Base-by-base conservation (phyloP, 2,888 invertebrate species). In the Bedellia somnulentella region DNA sequence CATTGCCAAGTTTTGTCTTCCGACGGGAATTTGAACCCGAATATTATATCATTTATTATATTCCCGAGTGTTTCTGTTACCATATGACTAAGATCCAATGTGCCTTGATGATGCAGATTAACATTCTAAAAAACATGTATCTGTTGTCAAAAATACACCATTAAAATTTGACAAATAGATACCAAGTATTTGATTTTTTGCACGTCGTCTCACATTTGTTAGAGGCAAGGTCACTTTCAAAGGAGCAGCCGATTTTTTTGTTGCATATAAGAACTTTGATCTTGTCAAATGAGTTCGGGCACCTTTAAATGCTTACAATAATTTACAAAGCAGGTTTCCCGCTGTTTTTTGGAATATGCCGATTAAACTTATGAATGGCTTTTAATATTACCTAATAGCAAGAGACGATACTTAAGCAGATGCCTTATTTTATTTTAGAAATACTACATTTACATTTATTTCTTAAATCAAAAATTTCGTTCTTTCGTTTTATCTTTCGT, bases 1-100 rank as follows among this genome's bases (percentile, higher is more conserved):
- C 88, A 88, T 32, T 66, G 68, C 90, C 93, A 93, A 4, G 82
- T 82, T 46, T 79, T 71, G 49, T 92, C 87, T 33, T 86, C 71
- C 29, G 80, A 73, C 2, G 77, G 62, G 57, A 82, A 93, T 40
- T 80, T 80, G 44, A 79, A 79, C 0, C 93, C 93, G 47, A 91
- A 89, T 11, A 92, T 85, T 26, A 93, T 62, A 39, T 81, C 79
- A 48, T 89, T 88, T 33, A 93, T 78, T 12, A 87, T 73, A 45
- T 89, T 89, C 13, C 92, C 93, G 36, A 93, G 47, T 16, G 81
- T 81, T 50, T 91, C 86, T n/a, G 81, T 68, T 5, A 87, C 50
- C 42, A 77, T 68, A 3, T 70, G 58, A 15, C 71, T 42, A 1
- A 84, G 70, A 56, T 85, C 79, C 28, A 82, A 37, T 1, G 60